phyloP scores from a whole-genome alignment of 2,888 invertebrate genomes.

The Agrochola macilenta region DNA sequence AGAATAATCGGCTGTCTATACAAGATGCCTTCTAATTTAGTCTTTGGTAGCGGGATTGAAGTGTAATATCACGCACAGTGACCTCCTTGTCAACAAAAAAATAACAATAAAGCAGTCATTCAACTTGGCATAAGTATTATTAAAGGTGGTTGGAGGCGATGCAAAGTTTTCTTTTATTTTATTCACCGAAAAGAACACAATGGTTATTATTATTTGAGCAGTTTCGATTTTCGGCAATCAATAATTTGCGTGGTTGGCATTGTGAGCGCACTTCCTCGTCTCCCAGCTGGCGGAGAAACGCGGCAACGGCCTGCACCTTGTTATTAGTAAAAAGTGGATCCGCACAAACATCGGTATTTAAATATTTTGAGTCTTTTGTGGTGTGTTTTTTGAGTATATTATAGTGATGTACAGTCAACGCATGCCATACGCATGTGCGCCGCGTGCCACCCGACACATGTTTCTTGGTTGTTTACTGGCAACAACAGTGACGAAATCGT shows the following conservation, averaged over 20 bases:
- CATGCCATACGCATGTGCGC: conserved; percentile 74
- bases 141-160: conserved; percentile 71
- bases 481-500: conserved; percentile 45
- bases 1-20: conserved; percentile 67
- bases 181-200: conserved; percentile 63
- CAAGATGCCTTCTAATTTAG: conserved; percentile 72
- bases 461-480: conserved; percentile 28
- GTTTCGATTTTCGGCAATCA: conserved; percentile 82
- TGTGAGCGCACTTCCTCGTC: conserved; percentile 83
- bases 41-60: conserved; percentile 71
- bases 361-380: conserved; percentile 79
- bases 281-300: conserved; percentile 86
- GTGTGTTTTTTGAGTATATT: conserved; percentile 72
- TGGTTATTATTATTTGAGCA: conserved; percentile 71
- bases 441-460: conserved; percentile 72
- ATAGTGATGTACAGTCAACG: conserved; percentile 59
- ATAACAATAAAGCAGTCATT: conserved; percentile 82
- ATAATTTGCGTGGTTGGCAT: conserved; percentile 78
- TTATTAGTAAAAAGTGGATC: conserved; percentile 85
- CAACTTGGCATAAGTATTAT: conserved; percentile 77
- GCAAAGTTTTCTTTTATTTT: conserved; percentile 67
- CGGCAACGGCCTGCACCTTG: conserved; percentile 80
- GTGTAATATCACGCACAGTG: conserved; percentile 71
- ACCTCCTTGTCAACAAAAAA: conserved; percentile 75
- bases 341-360: conserved; percentile 78